These are phyloP conservation scores for Hypomecis atomaria DNA, from an alignment of 2,888 invertebrate species.

Conservation along the genomic window DNA sequence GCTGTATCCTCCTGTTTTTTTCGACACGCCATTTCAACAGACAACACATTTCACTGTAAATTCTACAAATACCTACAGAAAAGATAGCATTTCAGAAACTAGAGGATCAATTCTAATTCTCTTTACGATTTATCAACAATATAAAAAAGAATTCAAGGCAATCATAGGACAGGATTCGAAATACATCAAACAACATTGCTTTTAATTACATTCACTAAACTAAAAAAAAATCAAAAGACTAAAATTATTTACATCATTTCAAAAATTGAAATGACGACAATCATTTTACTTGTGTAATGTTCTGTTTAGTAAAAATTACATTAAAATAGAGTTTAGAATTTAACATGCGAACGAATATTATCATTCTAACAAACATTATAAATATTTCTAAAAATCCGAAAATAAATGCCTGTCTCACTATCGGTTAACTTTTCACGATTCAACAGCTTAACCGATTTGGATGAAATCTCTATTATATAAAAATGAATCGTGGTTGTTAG, in stretches of 20 bases:
- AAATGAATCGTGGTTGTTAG: no score
- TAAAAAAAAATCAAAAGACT: no score
- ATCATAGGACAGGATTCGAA: constrained; percentile 45
- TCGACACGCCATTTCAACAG: no score
- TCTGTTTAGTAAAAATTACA: no score
- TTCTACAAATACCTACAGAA: constrained; percentile 14
- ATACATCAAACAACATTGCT: background rate
- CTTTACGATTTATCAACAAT: constrained; percentile 13
- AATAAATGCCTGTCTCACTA: no score
- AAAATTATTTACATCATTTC: no score
- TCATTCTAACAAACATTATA: constrained; percentile 8
- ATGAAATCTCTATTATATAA: no score
- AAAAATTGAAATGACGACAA: background rate
- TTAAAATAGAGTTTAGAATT: background rate
- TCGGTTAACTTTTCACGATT: no score
- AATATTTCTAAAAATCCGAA: constrained; percentile 3
- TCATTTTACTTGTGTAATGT: background rate
- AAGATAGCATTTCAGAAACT: constrained; percentile 7
- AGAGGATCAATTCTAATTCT: constrained; percentile 4
- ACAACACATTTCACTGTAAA: no score
- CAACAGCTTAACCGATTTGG: no score
- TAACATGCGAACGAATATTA: constrained; percentile 14
- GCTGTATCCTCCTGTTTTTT: no score
- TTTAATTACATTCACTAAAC: no score
- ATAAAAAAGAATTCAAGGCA: constrained; percentile 45